Base-by-base conservation (phyloP, 2,797 vertebrate genomes). In the Falco berigora region DNA sequence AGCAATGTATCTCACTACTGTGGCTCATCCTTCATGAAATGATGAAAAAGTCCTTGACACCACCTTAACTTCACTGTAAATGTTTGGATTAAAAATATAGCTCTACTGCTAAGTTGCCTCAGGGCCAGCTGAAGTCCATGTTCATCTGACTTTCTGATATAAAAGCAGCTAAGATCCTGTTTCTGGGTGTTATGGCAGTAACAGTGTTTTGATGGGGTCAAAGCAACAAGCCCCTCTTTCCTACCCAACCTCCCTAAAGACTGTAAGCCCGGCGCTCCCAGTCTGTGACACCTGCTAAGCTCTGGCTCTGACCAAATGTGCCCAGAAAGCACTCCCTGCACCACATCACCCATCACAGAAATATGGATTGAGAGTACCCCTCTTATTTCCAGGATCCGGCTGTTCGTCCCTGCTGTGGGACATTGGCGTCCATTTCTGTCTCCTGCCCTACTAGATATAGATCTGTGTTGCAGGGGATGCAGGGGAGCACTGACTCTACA, bases 401-500 rank as follows among this genome's bases (percentile, higher is more conserved):
- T 25, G 17, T 78, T 58, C 55, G 47, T 34, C n/a, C 21, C 28
- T 64, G 20, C 50, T 44, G 15, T 52, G 34, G 27, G 21, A 49
- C 20, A 15, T 0, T 4, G 10, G 40, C 18, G 32, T 46, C 46
- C 16, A 52, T 42, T 67, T 76, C n/a, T n/a, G 42, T 42, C 30
- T 91, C 30, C 36, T 80, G 22, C 59, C 64, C 62, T 36, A 46
- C 42, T 32, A 64, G 38, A n/a, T 64, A 38, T 4, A 7, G 36
- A 66, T 75, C 74, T 0, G 1, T 50, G 34, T 49, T 0, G 0
- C 40, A 56, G 28, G 28, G 34, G 42, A 40, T 16, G 59, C 24
- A 50, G 47, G 49, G 19, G 12, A 76, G n/a, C 14, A 13, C 12
- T 66, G 22, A 12, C 32, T 61, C 36, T 64, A 32, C 58, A 80